Percentiles rank a stretch among this genome's conserved stretches.
Conservation (phyloP, 2,797 vertebrate genomes). For the Labroides dimidiatus region DNA sequence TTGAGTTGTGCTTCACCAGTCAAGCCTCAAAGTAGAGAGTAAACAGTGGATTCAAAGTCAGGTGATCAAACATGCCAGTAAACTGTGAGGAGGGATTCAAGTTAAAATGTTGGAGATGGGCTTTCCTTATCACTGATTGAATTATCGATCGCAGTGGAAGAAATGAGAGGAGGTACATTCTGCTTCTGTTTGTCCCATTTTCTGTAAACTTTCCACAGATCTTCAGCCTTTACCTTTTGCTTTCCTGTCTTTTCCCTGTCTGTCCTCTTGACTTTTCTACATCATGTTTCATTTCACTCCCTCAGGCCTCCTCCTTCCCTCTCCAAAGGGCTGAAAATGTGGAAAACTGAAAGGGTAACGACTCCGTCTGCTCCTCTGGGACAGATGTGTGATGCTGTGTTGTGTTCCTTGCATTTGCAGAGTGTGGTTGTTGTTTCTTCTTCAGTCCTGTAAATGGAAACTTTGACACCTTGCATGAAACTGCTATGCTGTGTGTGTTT, state of each 20-base stretch:
- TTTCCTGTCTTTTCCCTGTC: not conserved
- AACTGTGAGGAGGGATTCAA: not conserved
- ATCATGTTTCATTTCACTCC: conserved; percentile 28
- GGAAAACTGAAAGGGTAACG: conserved; percentile 53
- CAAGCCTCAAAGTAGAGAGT: not conserved
- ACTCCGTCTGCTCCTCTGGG: conserved; percentile 5
- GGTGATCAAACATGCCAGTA: not conserved
- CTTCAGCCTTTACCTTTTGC: not conserved
- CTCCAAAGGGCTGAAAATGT: conserved; percentile 25
- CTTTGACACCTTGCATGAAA: conserved; percentile 28
- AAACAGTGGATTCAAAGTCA: not conserved
- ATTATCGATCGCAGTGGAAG: not conserved
- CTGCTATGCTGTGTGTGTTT: conserved; percentile 13
- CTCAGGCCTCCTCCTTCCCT: conserved; percentile 18
- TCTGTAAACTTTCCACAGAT: not conserved
- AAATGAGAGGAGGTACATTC: too few relatives aligned
- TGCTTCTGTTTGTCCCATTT: too few relatives aligned
- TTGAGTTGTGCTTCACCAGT: not conserved
- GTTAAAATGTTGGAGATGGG: not conserved
- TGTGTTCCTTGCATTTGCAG: conserved; percentile 30
- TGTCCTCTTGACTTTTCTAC: conserved; percentile 9
- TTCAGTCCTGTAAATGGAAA: not conserved
- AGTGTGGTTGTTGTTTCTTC: not conserved
- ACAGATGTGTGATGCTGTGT: conserved; percentile 35
- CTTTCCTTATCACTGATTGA: not conserved